Evolutionary conservation across 2,113 vertebrate genomes (phyloP).

Genomic region (Clarias magur): DNA sequence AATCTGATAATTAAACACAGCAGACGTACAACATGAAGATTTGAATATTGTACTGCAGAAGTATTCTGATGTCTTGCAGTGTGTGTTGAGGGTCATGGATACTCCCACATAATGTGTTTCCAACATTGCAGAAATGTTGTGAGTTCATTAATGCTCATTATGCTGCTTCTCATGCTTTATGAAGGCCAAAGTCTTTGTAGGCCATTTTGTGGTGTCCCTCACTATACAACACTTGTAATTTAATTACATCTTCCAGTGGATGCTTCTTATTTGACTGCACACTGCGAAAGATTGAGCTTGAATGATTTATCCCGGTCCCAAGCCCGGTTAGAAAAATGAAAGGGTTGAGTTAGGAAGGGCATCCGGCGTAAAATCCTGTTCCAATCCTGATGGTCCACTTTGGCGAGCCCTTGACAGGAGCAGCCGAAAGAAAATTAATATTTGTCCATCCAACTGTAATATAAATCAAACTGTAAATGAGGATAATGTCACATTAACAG

Average conservation of each 20-base stretch:
- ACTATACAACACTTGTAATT: conserved; percentile 2
- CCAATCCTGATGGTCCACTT: no score
- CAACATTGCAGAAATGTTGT: background rate
- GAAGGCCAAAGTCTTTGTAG: background rate
- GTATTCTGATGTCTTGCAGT: background rate
- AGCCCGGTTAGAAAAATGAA: no score
- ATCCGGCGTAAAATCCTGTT: no score
- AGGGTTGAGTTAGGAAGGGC: no score
- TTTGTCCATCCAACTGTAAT: background rate
- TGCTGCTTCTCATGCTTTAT: background rate
- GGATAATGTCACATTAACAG: background rate
- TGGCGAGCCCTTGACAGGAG: no score
- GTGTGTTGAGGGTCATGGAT: background rate
- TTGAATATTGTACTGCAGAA: background rate
- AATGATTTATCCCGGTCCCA: background rate
- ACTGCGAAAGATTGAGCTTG: background rate
- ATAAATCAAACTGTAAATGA: background rate
- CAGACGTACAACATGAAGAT: background rate
- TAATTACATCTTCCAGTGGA: conserved; percentile 32
- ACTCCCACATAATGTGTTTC: background rate
- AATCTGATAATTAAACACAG: background rate
- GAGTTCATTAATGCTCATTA: background rate
- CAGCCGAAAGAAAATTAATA: background rate
- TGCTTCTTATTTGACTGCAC: background rate
- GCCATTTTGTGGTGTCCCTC: background rate